Conservation (phyloP, 2,113 vertebrate genomes). For the Lophius piscatorius region DNA sequence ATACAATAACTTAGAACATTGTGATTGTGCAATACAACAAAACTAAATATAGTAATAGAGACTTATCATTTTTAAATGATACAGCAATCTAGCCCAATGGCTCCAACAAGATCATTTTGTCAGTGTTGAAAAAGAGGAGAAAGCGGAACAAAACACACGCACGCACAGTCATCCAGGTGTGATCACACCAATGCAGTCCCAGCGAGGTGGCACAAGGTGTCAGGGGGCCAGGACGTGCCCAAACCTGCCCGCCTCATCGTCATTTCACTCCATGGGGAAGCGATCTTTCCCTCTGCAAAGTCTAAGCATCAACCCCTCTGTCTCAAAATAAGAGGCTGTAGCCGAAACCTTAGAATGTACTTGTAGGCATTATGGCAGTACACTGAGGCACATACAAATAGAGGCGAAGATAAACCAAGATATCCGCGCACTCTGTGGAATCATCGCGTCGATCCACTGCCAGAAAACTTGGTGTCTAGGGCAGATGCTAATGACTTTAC, state of each 20-base stretch:
- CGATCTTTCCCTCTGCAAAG: slow-evolving; percentile 38
- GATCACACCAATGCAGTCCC: slow-evolving; percentile 69
- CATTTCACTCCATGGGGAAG: slow-evolving; percentile 53
- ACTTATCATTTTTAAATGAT: not conserved
- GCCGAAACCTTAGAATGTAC: not conserved
- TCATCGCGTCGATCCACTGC: no score
- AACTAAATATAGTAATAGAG: not conserved
- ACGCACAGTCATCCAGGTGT: slow-evolving; percentile 58
- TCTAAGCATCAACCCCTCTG: slow-evolving; percentile 33
- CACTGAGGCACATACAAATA: no score
- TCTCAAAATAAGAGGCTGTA: slow-evolving; percentile 7
- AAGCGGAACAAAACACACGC: slow-evolving; percentile 4
- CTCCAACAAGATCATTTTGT: slow-evolving; percentile 4
- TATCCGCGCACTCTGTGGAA: no score
- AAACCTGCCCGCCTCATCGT: slow-evolving; percentile 75
- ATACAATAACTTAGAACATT: not conserved
- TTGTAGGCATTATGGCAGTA: not conserved
- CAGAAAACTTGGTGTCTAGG: not conserved
- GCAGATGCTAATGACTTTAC: not conserved
- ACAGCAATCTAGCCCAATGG: not conserved
- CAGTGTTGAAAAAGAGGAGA: not conserved
- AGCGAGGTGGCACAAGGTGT: slow-evolving; percentile 57
- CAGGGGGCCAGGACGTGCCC: slow-evolving; percentile 71
- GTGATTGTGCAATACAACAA: not conserved
- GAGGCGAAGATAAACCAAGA: no score